A percentile compares a stretch with the other conserved stretches of the same genome.
Conservation (phyloP, 2,888 invertebrate species). For the Heliconius charithonia region DNA sequence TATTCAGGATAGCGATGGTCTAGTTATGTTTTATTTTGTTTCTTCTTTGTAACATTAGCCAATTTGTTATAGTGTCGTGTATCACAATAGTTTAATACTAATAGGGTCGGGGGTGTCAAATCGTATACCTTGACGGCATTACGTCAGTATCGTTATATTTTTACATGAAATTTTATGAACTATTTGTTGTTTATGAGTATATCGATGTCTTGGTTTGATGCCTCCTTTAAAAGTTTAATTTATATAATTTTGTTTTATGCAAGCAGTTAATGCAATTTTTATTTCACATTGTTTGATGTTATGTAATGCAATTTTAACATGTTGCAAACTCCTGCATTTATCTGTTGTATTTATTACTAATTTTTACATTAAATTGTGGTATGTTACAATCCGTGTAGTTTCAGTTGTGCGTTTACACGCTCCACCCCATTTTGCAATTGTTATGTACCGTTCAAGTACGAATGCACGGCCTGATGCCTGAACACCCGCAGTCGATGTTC, state of each 20-base stretch:
- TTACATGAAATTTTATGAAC: constrained; percentile 81
- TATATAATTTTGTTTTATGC: constrained; percentile 83
- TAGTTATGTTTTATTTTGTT: constrained; percentile 82
- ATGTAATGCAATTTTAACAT: constrained; percentile 84
- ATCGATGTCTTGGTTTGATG: constrained; percentile 83
- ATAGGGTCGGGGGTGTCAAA: constrained; percentile 83
- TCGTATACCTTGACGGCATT: constrained; percentile 75
- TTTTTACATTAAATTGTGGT: constrained; percentile 89
- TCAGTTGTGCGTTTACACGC: constrained; percentile 76
- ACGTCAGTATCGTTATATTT: constrained; percentile 76
- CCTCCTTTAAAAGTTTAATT: constrained; percentile 83
- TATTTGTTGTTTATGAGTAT: constrained; percentile 79
- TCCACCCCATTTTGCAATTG: constrained; percentile 66
- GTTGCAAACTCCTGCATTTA: constrained; percentile 87
- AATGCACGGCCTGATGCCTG: constrained; percentile 53
- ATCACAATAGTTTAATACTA: constrained; percentile 82
- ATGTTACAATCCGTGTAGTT: constrained; percentile 85
- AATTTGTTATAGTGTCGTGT: constrained; percentile 83
- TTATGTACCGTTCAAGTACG: constrained; percentile 49
- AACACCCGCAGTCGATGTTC: constrained; percentile 47
- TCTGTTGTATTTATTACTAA: constrained; percentile 87
- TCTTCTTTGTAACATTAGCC: constrained; percentile 79
- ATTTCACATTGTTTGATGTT: constrained; percentile 84
- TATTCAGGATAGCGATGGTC: constrained; percentile 83
- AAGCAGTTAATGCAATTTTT: constrained; percentile 83